Conservation (phyloP, 2,888 invertebrate genomes). For the Diaprepes abbreviatus region DNA sequence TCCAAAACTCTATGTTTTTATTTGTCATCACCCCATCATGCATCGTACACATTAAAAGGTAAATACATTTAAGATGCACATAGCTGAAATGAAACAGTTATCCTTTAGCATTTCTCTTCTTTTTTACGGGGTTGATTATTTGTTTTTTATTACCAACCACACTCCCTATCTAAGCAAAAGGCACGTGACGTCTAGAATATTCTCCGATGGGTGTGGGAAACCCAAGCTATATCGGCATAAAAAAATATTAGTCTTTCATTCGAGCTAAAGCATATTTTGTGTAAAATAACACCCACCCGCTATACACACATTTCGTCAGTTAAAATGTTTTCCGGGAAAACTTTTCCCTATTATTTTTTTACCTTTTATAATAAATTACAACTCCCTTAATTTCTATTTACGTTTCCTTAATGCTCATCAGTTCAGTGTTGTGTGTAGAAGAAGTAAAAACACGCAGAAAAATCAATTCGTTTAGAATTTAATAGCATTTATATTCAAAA, state of each 20-base stretch:
- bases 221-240: conserved; percentile 55
- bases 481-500: neutral
- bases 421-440: neutral
- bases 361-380: conserved; percentile 10
- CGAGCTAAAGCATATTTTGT: conserved; percentile 66
- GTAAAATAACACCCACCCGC: conserved; percentile 64
- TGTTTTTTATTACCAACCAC: conserved; percentile 55
- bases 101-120: conserved; percentile 29
- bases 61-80: conserved; percentile 11
- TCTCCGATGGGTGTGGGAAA: conserved; percentile 54
- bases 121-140: conserved; percentile 48
- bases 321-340: conserved; percentile 35
- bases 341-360: conserved; percentile 34
- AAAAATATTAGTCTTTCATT: conserved; percentile 69
- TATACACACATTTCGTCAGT: conserved; percentile 30
- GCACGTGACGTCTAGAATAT: conserved; percentile 59
- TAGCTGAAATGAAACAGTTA: conserved; percentile 31
- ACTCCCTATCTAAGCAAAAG: conserved; percentile 61
- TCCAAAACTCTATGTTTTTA: no score
- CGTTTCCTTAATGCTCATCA: conserved; percentile 3
- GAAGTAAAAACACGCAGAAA: neutral
- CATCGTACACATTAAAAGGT: conserved; percentile 10
- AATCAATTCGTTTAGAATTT: conserved; percentile 17
- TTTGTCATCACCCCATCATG: neutral
- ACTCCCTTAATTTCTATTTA: conserved; percentile 28